phyloP scores from a whole-genome alignment of 1,140 invertebrate genomes.

The Cydia strobilella region DNA sequence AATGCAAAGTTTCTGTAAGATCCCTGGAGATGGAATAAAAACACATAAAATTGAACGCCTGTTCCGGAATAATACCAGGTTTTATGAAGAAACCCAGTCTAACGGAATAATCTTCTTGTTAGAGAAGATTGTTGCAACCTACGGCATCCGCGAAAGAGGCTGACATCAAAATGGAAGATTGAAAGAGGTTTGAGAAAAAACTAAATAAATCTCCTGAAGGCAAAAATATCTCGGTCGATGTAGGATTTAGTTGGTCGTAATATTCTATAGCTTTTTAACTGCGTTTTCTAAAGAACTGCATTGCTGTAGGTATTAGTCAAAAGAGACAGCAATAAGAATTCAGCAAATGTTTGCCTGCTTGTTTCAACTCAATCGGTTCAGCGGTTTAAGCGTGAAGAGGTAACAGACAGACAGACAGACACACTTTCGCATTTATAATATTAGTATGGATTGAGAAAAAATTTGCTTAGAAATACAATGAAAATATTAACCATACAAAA shows the following conservation, averaged over 20 bases:
- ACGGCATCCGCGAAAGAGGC: conserved; percentile 2
- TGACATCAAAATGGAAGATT: not conserved
- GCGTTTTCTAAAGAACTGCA: too few relatives aligned
- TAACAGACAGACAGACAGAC: too few relatives aligned
- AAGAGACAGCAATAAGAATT: too few relatives aligned
- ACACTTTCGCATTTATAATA: too few relatives aligned
- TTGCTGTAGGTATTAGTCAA: too few relatives aligned
- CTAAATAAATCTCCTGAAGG: not conserved
- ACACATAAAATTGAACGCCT: not conserved
- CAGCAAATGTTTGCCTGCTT: too few relatives aligned
- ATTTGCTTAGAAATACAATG: too few relatives aligned
- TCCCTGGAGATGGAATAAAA: not conserved
- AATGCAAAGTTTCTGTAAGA: not conserved
- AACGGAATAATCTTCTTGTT: conserved; percentile 7
- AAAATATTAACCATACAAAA: too few relatives aligned
- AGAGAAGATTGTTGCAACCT: conserved; percentile 7
- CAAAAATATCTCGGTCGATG: not conserved
- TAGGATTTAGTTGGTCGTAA: not conserved
- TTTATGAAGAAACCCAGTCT: conserved; percentile 11
- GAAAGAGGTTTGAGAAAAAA: not conserved
- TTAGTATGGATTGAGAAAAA: too few relatives aligned
- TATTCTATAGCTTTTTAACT: too few relatives aligned
- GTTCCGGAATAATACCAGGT: not conserved
- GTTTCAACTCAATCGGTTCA: too few relatives aligned
- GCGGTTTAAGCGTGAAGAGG: too few relatives aligned